Base-by-base conservation (phyloP, 2,797 vertebrate species). In the Chelon labrosus region DNA sequence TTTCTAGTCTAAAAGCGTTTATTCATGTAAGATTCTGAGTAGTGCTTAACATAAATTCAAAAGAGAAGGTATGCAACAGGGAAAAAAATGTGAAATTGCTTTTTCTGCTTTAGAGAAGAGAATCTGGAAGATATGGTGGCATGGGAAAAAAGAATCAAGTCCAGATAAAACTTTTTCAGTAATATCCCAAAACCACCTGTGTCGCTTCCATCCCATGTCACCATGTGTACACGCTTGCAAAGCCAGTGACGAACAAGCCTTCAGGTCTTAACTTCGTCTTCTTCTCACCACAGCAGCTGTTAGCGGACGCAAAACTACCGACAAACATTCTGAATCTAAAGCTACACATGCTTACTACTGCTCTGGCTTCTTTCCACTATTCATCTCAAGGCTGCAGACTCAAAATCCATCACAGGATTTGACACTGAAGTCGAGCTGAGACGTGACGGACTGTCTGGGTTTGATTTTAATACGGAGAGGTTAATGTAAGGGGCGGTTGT, bases 1-100 rank as follows among this genome's bases (percentile, higher is more conserved):
- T 86, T 72, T 84, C 65, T 50, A 37, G 74, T 65, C 64, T 82
- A 73, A 85, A 91, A 64, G 10, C n/a, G n/a, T 66, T 50, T 35
- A 44, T 73, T 75, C 76, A 54, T 84, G 68, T 82, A 85, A 79
- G 50, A 46, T 41, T 16, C 58, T 19, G 56, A 85, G 66, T 77
- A 85, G 80, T 49, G 53, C 27, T 20, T 63, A 13, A 65, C 19
- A 37, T n/a, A 25, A 77, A 80, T 73, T 71, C 70, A 73, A 82
- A 65, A 61, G 58, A 68, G 50, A 79, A 68, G 61, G 22, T 46
- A 46, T 62, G 73, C 62, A 59, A 53, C 56, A 52, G 25, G 63
- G 65, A 80, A 67, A 68, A 75, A 72, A 59, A 41, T 75, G 82
- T 75, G 72, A 67, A 86, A 86, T 90, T 81, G 42, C 75, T 60